A percentile compares a stretch with the other conserved stretches of the same genome.
Evolutionary conservation across 2,113 vertebrate genomes (phyloP).

Genomic region (Phalacrocorax carbo): DNA sequence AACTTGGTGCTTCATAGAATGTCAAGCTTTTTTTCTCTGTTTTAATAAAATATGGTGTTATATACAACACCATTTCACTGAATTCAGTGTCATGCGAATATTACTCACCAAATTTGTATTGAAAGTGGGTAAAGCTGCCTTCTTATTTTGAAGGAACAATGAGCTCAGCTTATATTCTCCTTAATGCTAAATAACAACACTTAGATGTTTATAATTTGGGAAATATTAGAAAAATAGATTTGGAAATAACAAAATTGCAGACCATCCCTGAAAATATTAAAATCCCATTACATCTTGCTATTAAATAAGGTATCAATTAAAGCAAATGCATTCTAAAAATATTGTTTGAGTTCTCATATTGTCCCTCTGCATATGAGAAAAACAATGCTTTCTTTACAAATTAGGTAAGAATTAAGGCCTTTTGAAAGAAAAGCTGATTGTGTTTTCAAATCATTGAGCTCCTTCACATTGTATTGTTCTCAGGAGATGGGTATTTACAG

Average conservation of each 20-base stretch:
- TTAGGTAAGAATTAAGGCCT: not conserved
- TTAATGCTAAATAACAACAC: not conserved
- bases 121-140: not conserved
- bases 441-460: not conserved
- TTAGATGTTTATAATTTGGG: not conserved
- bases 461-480: not conserved
- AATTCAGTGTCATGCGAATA: not conserved
- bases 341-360: not conserved
- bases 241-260: not conserved
- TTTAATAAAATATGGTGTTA: constrained; percentile 24
- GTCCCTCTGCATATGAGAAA: not conserved
- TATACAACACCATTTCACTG: not conserved
- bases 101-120: not conserved
- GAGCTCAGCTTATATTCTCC: not conserved
- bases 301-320: not conserved
- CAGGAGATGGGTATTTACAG: not conserved
- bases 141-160: not conserved
- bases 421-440: not conserved
- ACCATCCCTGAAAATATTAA: not conserved
- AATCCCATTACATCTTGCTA: not conserved
- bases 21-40: not conserved
- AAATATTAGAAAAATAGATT: not conserved
- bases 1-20: constrained; percentile 15
- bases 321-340: not conserved
- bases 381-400: not conserved